Conservation (phyloP, 1,140 invertebrate genomes). For the Drosophila carrolli region DNA sequence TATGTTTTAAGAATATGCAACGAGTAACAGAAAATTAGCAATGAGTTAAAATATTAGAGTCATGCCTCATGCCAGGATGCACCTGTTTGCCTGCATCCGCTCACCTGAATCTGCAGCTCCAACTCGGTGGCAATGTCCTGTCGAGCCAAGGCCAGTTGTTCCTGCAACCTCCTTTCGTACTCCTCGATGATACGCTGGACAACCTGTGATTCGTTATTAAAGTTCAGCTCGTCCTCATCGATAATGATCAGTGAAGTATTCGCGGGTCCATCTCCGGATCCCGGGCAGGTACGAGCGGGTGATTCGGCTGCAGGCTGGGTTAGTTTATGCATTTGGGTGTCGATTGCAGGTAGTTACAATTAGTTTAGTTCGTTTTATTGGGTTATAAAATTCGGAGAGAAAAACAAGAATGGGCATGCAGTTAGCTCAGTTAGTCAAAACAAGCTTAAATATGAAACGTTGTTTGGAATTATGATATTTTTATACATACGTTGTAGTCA, state of each 20-base stretch:
- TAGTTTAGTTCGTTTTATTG: slow-evolving; percentile 57
- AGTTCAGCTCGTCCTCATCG: slow-evolving; percentile 79
- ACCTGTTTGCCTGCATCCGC: slow-evolving; percentile 8
- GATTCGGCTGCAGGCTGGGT: slow-evolving; percentile 49
- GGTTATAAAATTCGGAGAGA: slow-evolving; percentile 52
- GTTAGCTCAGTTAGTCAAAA: slow-evolving; percentile 48
- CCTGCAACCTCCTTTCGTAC: slow-evolving; percentile 85
- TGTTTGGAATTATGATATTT: too few species aligned
- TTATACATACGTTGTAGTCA: slow-evolving; percentile 73
- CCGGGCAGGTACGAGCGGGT: slow-evolving; percentile 54
- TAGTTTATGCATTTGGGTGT: slow-evolving; percentile 37
- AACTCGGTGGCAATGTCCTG: slow-evolving; percentile 87
- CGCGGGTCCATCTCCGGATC: slow-evolving; percentile 8
- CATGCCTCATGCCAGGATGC: slow-evolving; percentile 14
- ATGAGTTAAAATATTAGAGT: slow-evolving; percentile 3
- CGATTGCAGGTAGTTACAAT: slow-evolving; percentile 63
- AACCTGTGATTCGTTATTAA: slow-evolving; percentile 83
- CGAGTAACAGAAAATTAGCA: slow-evolving; percentile 12
- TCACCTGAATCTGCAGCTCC: slow-evolving; percentile 88
- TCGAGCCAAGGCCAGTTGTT: slow-evolving; percentile 87
- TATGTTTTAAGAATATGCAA: too few species aligned
- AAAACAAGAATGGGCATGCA: slow-evolving; percentile 73
- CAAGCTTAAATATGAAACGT: slow-evolving; percentile 5
- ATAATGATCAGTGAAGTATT: slow-evolving; percentile 79
- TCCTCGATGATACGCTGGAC: slow-evolving; percentile 85